These are phyloP conservation scores for Montipora foliosa DNA, from an alignment of 64 coral and sea anemone genomes.

Conservation along the genomic window DNA sequence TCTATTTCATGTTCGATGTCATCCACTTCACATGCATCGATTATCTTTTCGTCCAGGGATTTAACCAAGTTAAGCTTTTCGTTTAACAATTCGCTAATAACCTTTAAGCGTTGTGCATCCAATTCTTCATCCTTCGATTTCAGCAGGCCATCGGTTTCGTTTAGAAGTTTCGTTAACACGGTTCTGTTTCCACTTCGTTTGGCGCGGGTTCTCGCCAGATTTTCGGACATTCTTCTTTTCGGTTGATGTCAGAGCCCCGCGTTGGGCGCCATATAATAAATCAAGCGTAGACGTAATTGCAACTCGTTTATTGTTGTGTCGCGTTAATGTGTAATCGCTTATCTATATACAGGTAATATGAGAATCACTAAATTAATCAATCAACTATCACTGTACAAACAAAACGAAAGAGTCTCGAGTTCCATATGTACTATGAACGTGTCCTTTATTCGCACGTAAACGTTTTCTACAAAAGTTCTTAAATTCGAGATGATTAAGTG, in stretches of 20 bases:
- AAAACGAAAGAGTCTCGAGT: too few species aligned
- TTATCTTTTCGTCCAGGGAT: constrained; percentile 40
- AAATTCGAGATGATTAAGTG: too few species aligned
- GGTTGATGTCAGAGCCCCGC: background rate
- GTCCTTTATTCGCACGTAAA: too few species aligned
- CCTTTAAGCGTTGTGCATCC: constrained; percentile 34
- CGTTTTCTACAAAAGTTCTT: too few species aligned
- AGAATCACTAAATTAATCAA: too few species aligned
- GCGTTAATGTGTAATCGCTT: too few species aligned
- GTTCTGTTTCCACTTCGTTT: constrained; percentile 31
- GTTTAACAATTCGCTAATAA: constrained; percentile 52
- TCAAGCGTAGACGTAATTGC: too few species aligned
- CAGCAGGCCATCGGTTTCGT: constrained; percentile 39
- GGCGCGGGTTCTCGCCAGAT: constrained; percentile 5
- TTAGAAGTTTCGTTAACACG: constrained; percentile 52
- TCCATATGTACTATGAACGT: too few species aligned
- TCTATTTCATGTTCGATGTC: too few species aligned
- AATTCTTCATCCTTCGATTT: background rate
- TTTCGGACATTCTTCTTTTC: background rate
- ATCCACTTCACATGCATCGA: constrained; percentile 58
- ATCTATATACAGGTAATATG: too few species aligned
- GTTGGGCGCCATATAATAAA: constrained; percentile 4
- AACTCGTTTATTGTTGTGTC: too few species aligned
- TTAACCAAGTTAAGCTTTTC: constrained; percentile 50
- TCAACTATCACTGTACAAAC: too few species aligned